phyloP scores from a whole-genome alignment of 2,113 vertebrate genomes.

The Pandion haliaetus region DNA sequence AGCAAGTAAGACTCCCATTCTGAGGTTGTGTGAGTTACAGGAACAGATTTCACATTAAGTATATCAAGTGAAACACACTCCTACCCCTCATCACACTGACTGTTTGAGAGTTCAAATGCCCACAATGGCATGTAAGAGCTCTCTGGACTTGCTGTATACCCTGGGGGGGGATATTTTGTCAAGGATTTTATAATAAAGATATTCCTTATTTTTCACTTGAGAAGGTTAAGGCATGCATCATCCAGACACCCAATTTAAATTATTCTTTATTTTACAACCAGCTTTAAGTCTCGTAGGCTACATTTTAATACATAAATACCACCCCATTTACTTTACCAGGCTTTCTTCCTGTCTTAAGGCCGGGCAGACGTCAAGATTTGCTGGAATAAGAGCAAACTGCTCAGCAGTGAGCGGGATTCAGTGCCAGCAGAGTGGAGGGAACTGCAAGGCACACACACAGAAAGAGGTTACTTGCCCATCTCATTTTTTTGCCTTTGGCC shows the following conservation, averaged over 20 bases:
- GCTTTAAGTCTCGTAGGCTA: background rate
- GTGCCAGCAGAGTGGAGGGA: background rate
- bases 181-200: constrained; percentile 18
- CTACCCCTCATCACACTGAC: background rate
- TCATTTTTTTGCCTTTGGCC: background rate
- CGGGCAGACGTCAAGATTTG: background rate
- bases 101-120: background rate
- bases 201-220: constrained; percentile 37
- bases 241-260: background rate
- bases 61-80: background rate
- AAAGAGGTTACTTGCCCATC: background rate
- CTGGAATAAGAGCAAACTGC: background rate
- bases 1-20: background rate
- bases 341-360: background rate
- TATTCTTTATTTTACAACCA: background rate
- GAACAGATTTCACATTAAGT: background rate
- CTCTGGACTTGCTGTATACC: background rate
- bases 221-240: background rate
- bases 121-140: background rate
- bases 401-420: background rate
- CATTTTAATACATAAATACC: background rate
- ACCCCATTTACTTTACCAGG: background rate
- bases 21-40: background rate
- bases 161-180: background rate
- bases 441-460: fast-evolving